Evolutionary conservation across 2,888 invertebrate genomes (phyloP).

Genomic region (Callinectes sapidus): DNA sequence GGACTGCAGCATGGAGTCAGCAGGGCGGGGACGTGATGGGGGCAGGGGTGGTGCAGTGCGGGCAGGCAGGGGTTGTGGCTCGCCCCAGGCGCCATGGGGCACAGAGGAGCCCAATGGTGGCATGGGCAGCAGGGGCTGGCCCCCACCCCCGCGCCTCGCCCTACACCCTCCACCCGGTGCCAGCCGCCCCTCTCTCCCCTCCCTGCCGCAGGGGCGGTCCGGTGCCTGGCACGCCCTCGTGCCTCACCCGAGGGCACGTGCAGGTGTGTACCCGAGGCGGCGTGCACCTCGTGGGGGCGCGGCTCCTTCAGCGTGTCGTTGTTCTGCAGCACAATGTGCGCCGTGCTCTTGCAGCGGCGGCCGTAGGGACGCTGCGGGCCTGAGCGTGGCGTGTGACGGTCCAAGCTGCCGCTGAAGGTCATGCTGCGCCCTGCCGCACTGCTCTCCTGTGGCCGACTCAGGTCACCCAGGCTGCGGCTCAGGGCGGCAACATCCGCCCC

Average conservation of each 20-base stretch:
- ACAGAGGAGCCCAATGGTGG: conserved; percentile 67
- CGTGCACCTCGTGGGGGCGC: conserved; percentile 69
- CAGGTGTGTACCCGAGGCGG: conserved; percentile 27
- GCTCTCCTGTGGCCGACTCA: not conserved
- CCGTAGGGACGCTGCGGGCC: conserved; percentile 75
- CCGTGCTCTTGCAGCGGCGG: conserved; percentile 82
- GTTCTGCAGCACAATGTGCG: conserved; percentile 81
- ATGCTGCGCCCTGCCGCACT: conserved; percentile 51
- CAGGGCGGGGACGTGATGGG: conserved; percentile 31
- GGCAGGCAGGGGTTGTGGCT: conserved; percentile 55
- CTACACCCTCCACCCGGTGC: not conserved
- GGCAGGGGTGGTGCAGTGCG: conserved; percentile 45
- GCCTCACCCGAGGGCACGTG: conserved; percentile 26
- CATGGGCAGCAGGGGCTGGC: conserved; percentile 59
- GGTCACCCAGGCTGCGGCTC: conserved; percentile 35
- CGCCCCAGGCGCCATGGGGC: conserved; percentile 55
- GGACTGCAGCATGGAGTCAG: conserved; percentile 18
- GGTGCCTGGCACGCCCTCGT: conserved; percentile 36
- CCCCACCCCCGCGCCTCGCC: not conserved
- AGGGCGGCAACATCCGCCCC: conserved; percentile 29
- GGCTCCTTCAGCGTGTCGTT: conserved; percentile 51
- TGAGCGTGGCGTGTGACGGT: conserved; percentile 51
- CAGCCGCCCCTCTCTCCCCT: conserved; percentile 40
- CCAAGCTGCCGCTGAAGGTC: conserved; percentile 63
- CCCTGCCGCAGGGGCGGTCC: not conserved